Evolutionary conservation across 2,797 vertebrate genomes (phyloP).

Genomic region (Anolis apletophallus): DNA sequence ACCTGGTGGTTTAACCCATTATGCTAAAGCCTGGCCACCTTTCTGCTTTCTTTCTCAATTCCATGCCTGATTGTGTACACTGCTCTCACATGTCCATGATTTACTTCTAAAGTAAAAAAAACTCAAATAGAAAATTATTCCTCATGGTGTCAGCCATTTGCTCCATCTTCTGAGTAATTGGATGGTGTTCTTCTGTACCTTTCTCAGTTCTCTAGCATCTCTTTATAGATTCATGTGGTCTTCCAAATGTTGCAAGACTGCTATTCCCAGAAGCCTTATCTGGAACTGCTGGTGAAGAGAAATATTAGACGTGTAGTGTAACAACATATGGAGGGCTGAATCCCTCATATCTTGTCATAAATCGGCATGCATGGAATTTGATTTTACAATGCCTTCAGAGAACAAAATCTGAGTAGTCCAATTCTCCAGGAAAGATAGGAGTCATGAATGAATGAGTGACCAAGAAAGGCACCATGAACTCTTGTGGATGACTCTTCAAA

Average conservation of each 20-base stretch:
- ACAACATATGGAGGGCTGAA: no score
- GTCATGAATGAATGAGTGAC: background rate
- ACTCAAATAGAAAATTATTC: background rate
- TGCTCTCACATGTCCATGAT: background rate
- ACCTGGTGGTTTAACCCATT: no score
- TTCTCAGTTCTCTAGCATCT: background rate
- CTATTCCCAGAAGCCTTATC: no score
- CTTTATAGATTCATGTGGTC: background rate
- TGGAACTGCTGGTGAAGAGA: no score
- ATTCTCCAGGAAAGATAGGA: background rate
- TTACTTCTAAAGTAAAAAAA: background rate
- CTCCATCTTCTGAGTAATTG: background rate
- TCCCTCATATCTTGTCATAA: no score
- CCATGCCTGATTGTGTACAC: background rate
- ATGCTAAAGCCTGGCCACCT: no score
- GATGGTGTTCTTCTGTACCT: background rate
- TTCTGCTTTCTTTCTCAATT: background rate
- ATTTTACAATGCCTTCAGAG: background rate
- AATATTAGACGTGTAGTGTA: no score
- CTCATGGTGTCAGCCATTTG: background rate
- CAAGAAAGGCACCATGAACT: background rate
- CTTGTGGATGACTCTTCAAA: background rate
- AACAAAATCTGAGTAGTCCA: background rate
- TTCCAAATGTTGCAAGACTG: no score
- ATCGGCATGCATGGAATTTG: background rate